Percentiles rank a stretch among this genome's conserved stretches.
Conservation (phyloP, 1,140 invertebrate genomes). For the Prorops nasuta region DNA sequence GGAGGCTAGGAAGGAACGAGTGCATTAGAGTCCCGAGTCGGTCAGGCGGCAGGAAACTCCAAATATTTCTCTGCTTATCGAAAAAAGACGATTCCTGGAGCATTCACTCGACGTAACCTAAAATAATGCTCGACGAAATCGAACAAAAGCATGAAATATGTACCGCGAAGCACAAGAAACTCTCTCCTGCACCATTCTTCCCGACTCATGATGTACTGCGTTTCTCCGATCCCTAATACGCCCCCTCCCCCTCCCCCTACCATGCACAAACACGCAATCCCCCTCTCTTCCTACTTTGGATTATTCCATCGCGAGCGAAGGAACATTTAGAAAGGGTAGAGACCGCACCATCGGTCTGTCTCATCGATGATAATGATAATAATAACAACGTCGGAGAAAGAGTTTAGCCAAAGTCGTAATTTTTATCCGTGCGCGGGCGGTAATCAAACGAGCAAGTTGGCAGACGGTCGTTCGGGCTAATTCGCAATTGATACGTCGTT, state of each 20-base stretch:
- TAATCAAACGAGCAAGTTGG: no score
- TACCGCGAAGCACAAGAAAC: conserved; percentile 38
- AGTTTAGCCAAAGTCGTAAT: no score
- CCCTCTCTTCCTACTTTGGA: no score
- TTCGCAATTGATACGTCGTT: conserved; percentile 21
- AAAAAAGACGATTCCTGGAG: conserved; percentile 37
- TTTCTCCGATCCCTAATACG: conserved; percentile 2
- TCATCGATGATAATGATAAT: no score
- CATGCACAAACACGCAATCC: no score
- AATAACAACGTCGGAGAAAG: no score
- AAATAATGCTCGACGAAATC: conserved; percentile 56
- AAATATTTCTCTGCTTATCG: conserved; percentile 47
- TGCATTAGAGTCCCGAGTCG: conserved; percentile 23
- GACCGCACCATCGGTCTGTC: no score
- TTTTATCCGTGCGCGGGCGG: no score
- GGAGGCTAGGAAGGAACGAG: conserved; percentile 16
- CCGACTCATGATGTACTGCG: conserved; percentile 53
- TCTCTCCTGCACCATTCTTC: conserved; percentile 37
- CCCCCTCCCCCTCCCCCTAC: not conserved
- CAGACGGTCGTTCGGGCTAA: conserved; percentile 10
- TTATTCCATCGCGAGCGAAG: no score
- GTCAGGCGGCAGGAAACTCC: conserved; percentile 41
- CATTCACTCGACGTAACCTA: conserved; percentile 52
- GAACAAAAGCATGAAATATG: conserved; percentile 58
- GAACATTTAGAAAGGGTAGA: no score